phyloP scores from a whole-genome alignment of 2,888 invertebrate genomes.

The Drosophila paramelanica region DNA sequence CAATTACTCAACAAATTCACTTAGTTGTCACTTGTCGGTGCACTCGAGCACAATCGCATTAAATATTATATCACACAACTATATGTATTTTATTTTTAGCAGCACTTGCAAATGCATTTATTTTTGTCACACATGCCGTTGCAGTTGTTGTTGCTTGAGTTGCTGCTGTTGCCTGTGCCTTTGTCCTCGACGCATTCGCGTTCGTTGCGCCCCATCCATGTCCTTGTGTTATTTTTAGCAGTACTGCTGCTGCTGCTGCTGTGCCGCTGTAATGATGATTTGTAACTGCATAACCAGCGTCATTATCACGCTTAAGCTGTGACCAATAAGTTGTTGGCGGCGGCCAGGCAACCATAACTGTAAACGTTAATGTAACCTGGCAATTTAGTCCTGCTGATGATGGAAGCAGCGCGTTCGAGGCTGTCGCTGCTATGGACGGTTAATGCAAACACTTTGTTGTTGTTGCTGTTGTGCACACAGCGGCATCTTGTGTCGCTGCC shows the following conservation, averaged over 20 bases:
- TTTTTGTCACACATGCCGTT: constrained; percentile 46
- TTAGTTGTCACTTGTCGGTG: constrained; percentile 62
- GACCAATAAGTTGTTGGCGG: constrained; percentile 47
- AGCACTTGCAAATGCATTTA: constrained; percentile 49
- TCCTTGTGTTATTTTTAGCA: constrained; percentile 79
- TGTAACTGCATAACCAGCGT: constrained; percentile 49
- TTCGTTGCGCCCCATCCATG: constrained; percentile 72
- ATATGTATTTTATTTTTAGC: constrained; percentile 52
- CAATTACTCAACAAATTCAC: constrained; percentile 68
- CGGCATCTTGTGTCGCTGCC: constrained; percentile 41
- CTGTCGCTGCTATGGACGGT: constrained; percentile 31
- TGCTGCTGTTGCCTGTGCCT: constrained; percentile 21
- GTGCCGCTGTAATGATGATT: constrained; percentile 17
- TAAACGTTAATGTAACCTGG: constrained; percentile 25
- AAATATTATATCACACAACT: constrained; percentile 34
- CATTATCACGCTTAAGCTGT: constrained; percentile 30
- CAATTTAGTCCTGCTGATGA: constrained; percentile 17
- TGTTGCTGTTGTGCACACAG: constrained; percentile 19
- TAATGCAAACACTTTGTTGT: constrained; percentile 32
- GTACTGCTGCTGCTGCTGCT: constrained; percentile 54
- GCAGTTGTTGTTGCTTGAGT: constrained; percentile 3
- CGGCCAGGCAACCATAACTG: background rate
- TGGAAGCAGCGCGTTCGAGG: constrained; percentile 55
- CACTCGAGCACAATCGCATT: constrained; percentile 68
- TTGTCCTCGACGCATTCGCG: constrained; percentile 57